These are phyloP conservation scores for Grammomys surdaster DNA, from an alignment of 2,113 vertebrate species.

Conservation along the genomic window DNA sequence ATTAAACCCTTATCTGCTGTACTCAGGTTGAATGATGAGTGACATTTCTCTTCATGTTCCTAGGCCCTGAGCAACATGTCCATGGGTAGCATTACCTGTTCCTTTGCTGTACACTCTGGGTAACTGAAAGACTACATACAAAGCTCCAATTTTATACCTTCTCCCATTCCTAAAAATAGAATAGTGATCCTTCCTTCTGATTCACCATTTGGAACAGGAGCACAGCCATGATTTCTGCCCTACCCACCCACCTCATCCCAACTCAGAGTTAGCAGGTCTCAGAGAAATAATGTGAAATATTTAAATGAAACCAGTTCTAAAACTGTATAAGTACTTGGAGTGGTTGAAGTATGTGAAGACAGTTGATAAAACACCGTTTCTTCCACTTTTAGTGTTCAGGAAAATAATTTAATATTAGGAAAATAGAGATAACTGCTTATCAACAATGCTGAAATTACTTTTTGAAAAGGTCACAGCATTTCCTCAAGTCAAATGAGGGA, in stretches of 20 bases:
- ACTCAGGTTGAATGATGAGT: neutral
- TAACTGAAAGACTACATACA: neutral
- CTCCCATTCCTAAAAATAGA: conserved; percentile 9
- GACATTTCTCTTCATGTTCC: neutral
- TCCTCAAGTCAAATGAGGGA: neutral
- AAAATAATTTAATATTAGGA: neutral
- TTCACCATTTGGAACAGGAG: conserved; percentile 1
- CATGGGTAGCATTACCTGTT: neutral
- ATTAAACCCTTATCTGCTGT: neutral
- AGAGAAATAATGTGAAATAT: conserved; percentile 2
- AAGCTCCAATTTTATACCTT: neutral
- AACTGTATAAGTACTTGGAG: neutral
- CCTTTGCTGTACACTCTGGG: neutral
- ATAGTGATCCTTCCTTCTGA: neutral
- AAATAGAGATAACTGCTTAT: neutral
- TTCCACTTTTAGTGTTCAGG: conserved; percentile 36
- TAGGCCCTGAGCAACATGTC: neutral
- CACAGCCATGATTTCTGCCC: neutral
- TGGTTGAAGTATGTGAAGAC: neutral
- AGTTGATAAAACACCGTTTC: neutral
- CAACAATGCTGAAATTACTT: neutral
- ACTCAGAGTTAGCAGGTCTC: neutral
- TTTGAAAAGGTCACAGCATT: neutral
- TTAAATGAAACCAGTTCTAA: neutral
- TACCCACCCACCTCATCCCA: neutral